These are phyloP conservation scores for Caranx ignobilis DNA, from an alignment of 2,113 vertebrate species.

Conservation along the genomic window DNA sequence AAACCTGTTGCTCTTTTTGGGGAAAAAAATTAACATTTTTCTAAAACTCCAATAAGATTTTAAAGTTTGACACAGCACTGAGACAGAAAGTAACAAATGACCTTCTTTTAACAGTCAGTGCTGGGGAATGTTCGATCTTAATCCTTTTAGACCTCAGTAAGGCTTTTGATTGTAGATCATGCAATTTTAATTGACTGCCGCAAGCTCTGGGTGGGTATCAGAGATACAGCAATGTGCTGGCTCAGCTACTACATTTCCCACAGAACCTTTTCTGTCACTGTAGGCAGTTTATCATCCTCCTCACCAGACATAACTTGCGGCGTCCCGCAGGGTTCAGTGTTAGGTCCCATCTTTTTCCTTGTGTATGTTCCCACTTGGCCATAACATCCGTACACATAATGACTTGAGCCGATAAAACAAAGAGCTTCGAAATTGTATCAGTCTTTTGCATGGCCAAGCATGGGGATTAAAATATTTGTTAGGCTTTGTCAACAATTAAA, in stretches of 20 bases:
- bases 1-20: not conserved
- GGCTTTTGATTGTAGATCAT: constrained; percentile 66
- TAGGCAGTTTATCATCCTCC: constrained; percentile 50
- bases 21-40: constrained; percentile 5
- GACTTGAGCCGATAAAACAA: not conserved
- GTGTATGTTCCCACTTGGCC: constrained; percentile 16
- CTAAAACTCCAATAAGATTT: constrained; percentile 20
- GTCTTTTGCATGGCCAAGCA: not conserved
- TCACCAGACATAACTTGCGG: constrained; percentile 43
- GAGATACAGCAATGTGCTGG: constrained; percentile 55
- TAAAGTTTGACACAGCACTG: constrained; percentile 5
- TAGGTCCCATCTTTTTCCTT: constrained; percentile 21
- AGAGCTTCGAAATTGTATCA: not conserved
- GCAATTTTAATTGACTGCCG: constrained; percentile 69
- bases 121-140: constrained; percentile 48
- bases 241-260: constrained; percentile 60
- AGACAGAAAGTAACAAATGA: constrained; percentile 49
- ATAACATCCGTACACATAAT: constrained; percentile 31
- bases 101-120: constrained; percentile 46
- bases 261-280: constrained; percentile 49
- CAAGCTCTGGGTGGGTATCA: constrained; percentile 46
- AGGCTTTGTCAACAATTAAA: not conserved
- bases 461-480: not conserved
- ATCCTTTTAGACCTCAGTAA: constrained; percentile 61
- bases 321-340: constrained; percentile 58